Base-by-base conservation (phyloP, 2,797 vertebrate genomes). In the Manis javanica region DNA sequence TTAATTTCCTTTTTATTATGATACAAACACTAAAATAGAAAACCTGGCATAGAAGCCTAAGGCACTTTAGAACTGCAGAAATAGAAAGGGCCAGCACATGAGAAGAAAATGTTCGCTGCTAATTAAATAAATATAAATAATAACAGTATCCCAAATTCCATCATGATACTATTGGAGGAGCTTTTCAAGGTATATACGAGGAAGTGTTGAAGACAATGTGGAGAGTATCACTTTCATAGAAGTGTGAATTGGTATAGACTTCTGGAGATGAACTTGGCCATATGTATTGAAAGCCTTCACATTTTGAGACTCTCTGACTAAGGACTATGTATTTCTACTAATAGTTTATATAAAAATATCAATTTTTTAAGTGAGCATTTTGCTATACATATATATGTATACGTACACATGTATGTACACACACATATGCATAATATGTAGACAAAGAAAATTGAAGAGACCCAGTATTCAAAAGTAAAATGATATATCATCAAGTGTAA, bases 171-270 rank as follows among this genome's bases (percentile, higher is more conserved):
- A 26, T 46, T 75, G 53, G 59, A 68, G 5, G 61, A 12, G 18
- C 16, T 84, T 84, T 21, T 16, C 1, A 37, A 81, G 69, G 31
- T 34, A 57, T 39, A 7, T 29, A 11, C 24, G 49, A 53, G 57
- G 3, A 29, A 34, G 5, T 0, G 0, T 24, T 29, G 46, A 8
- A 46, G 75, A 66, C 15, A 29, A 0, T 11, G 9, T n/a, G 34
- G 11, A 29, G 16, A 55, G 23, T 2, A 57, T 21, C 2, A 11
- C 21, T 61, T 59, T 29, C 11, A 23, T 8, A 53, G 18, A 34
- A 69, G 21, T 23, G 29, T 15, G 19, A 37, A 4, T 55, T 66
- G 1, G 12, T 4, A 1, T n/a, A n/a, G 64, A 19, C 51, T 72
- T 57, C 37, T 29, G 5, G n/a, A 69, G 51, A 11, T 61, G 71